A percentile compares a stretch with the other conserved stretches of the same genome.
phyloP scores from a whole-genome alignment of 2,113 vertebrate species.

The Hemichromis elongatus region DNA sequence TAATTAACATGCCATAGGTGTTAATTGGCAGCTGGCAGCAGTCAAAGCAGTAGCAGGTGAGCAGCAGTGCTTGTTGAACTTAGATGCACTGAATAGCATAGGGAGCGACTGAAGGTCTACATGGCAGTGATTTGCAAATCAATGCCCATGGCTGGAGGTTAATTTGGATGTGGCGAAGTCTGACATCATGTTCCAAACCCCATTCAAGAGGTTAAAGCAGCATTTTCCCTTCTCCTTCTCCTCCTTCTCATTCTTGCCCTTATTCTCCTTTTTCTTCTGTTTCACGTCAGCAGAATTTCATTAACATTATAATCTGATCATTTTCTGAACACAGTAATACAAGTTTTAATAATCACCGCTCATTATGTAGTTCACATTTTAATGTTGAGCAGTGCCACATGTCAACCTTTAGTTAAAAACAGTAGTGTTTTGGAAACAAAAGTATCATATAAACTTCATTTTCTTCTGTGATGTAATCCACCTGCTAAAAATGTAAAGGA shows the following conservation, averaged over 20 bases:
- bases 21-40: slow-evolving; percentile 72
- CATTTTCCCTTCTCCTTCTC: slow-evolving; percentile 20
- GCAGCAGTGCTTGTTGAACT: slow-evolving; percentile 57
- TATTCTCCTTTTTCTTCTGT: background rate
- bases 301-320: background rate
- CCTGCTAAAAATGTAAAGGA: background rate
- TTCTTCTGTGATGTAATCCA: background rate
- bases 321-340: background rate
- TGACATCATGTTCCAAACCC: slow-evolving; percentile 66
- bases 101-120: slow-evolving; percentile 51
- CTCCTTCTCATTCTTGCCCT: background rate
- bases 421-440: background rate
- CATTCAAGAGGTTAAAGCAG: slow-evolving; percentile 62
- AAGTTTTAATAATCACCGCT: background rate
- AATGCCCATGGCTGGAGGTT: slow-evolving; percentile 63
- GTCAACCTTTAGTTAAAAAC: background rate
- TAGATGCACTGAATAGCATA: slow-evolving; percentile 44
- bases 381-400: background rate
- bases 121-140: slow-evolving; percentile 64
- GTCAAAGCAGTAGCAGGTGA: slow-evolving; percentile 68
- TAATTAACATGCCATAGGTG: slow-evolving; percentile 77
- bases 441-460: background rate
- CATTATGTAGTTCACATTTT: background rate
- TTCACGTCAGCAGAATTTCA: background rate
- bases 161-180: slow-evolving; percentile 63